Evolutionary conservation across 2,113 vertebrate genomes (phyloP).

Genomic region (Upupa epops): DNA sequence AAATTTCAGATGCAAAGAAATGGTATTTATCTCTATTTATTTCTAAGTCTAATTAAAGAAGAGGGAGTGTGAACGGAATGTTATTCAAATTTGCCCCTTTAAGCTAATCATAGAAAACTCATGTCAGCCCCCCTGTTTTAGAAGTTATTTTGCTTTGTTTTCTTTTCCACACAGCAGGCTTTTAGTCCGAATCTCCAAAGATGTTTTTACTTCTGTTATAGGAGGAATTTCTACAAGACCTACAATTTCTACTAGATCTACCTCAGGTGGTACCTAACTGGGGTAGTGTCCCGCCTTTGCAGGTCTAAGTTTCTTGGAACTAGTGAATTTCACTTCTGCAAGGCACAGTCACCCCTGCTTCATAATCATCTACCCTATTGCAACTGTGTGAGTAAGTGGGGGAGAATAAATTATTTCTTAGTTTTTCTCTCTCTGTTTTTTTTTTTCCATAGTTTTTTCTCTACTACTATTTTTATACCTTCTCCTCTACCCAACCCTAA

Average conservation of each 20-base stretch:
- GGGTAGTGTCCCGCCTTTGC: background rate
- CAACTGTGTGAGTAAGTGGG: background rate
- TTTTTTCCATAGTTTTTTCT: background rate
- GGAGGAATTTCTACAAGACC: background rate
- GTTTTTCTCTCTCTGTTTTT: background rate
- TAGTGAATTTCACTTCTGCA: background rate
- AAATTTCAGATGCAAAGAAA: background rate
- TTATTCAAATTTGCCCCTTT: background rate
- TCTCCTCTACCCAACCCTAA: background rate
- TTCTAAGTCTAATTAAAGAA: background rate
- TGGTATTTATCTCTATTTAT: background rate
- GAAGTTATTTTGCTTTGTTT: background rate
- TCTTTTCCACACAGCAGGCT: background rate
- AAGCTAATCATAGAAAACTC: background rate
- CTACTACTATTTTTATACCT: background rate
- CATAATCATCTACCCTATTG: background rate
- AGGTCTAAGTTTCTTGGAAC: background rate
- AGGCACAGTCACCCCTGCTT: background rate
- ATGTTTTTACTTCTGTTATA: background rate
- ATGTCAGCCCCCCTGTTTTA: background rate
- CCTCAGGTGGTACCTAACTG: background rate
- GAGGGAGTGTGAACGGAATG: background rate
- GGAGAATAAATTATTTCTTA: background rate
- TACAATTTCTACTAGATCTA: background rate
- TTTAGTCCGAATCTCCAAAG: background rate